Evolutionary conservation across 2,113 vertebrate genomes (phyloP), one percentile per base, ranked within the genome.

Genomic region (Rhombomys opimus): DNA sequence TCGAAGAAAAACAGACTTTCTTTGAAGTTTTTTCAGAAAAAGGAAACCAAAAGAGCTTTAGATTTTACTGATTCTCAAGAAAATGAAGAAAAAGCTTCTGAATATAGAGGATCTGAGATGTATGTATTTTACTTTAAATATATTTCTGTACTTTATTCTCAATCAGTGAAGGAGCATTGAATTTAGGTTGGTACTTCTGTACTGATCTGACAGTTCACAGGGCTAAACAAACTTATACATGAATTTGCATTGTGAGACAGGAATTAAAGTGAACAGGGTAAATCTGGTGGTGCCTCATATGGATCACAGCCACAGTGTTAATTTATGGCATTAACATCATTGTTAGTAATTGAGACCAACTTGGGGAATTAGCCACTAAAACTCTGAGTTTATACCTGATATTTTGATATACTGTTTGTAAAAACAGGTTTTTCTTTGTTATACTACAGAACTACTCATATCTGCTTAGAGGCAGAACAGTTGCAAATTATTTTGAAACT

Each of bases 1-100:
- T 97, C 99, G 35, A 99, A 99, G 98, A 99, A 98, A 98, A 99
- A 98, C 95, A 98, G 99, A 96, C 99, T 99, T 38, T 99, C 99
- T 54, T 97, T 99, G 89, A 99, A 99, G 98, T 99, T 99, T 67
- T 99, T 99, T 97, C 99, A 99, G 75, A 99, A 99, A 98, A 99
- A 99, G 85, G 99, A 99, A 77, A 98, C 99, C 15, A 99, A 99
- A 96, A 98, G 99, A 84, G 99, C 99, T 7, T 97, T 99, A 98
- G 99, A 99, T 98, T 99, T 99, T 96, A 98, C 98, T 0, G 99
- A 99, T 91, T 97, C 99, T 11, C 99, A 98, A 86, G 97, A 99
- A 87, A 99, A 99, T 96, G 99, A 99, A 78, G 96, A 97, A 67
- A 98, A 97, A 72, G 23, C 95, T 95, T 82, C 98, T 46, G 98